These are phyloP conservation scores for Melipona quadrifasciata DNA, from an alignment of 1,140 invertebrate species.

Conservation along the genomic window DNA sequence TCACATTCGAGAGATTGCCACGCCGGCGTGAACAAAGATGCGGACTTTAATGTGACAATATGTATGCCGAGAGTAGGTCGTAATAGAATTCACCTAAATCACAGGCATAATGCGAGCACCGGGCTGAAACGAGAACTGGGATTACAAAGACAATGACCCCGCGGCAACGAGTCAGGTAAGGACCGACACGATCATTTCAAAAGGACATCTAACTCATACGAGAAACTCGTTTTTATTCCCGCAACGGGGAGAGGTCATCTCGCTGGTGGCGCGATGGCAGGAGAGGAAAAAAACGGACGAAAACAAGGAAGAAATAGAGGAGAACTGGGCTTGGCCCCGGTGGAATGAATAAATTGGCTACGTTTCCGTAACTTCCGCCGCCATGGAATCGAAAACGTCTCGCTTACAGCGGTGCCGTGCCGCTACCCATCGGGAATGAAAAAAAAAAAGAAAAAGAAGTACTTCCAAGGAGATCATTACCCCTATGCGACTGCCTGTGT, in stretches of 20 bases:
- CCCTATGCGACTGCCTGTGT: constrained; percentile 24
- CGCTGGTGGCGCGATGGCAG: too few species aligned
- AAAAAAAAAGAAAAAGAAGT: too few species aligned
- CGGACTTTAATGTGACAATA: constrained; percentile 54
- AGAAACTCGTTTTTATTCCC: constrained; percentile 48
- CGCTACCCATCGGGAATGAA: background rate
- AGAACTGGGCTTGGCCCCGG: background rate
- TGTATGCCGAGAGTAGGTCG: constrained; percentile 35
- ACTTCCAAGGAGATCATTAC: background rate
- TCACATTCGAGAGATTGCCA: background rate
- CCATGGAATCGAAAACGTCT: constrained; percentile 35
- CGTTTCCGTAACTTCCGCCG: constrained; percentile 46
- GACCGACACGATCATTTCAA: constrained; percentile 33
- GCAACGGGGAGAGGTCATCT: background rate
- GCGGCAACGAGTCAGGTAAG: constrained; percentile 17
- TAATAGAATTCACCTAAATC: constrained; percentile 53
- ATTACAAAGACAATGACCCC: constrained; percentile 54
- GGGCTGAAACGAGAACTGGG: constrained; percentile 36
- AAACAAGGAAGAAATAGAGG: background rate
- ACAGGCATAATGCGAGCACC: background rate
- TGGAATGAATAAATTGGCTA: constrained; percentile 22
- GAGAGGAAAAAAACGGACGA: background rate
- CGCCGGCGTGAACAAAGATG: constrained; percentile 1
- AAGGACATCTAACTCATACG: constrained; percentile 46
- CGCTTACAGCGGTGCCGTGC: background rate